Percentiles rank a stretch among this genome's conserved stretches.
Conservation (phyloP, 2,113 vertebrate species). For the Stigmatopora nigra region DNA sequence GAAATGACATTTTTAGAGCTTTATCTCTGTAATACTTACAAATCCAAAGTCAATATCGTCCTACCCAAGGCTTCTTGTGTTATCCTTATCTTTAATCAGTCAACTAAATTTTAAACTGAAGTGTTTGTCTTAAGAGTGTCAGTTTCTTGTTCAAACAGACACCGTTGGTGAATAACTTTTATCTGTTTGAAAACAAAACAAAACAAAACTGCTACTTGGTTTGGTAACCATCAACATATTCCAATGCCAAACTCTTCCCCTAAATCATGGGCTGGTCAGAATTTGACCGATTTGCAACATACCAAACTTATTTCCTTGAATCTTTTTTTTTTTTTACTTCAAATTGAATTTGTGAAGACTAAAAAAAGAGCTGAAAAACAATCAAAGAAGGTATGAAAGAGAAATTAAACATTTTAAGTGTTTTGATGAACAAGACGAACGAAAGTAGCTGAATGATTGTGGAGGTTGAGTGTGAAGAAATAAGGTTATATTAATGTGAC, state of each 20-base stretch:
- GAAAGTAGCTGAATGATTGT: not conserved
- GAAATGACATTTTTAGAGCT: conserved; percentile 7
- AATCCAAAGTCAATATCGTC: conserved; percentile 15
- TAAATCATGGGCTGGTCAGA: conserved; percentile 11
- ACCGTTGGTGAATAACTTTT: not conserved
- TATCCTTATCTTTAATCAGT: conserved; percentile 13
- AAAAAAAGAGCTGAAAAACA: conserved; percentile 9
- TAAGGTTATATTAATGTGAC: not conserved
- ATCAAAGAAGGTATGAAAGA: not conserved
- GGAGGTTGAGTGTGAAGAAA: not conserved
- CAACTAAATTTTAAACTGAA: conserved; percentile 25
- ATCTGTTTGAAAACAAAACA: not conserved
- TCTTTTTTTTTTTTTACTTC: conserved; percentile 33
- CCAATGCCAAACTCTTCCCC: too few species aligned
- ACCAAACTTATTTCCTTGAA: conserved; percentile 25
- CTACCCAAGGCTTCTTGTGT: conserved; percentile 7
- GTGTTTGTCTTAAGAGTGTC: conserved; percentile 18
- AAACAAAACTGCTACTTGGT: not conserved
- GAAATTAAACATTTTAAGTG: not conserved
- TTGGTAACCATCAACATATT: not conserved
- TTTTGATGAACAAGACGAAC: conserved; percentile 4
- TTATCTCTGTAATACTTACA: conserved; percentile 1
- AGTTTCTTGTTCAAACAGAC: conserved; percentile 23
- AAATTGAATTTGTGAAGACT: conserved; percentile 22
- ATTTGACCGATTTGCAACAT: conserved; percentile 21